Evolutionary conservation across 2,113 vertebrate species (phyloP).

Genomic region (Dasyurus viverrinus): DNA sequence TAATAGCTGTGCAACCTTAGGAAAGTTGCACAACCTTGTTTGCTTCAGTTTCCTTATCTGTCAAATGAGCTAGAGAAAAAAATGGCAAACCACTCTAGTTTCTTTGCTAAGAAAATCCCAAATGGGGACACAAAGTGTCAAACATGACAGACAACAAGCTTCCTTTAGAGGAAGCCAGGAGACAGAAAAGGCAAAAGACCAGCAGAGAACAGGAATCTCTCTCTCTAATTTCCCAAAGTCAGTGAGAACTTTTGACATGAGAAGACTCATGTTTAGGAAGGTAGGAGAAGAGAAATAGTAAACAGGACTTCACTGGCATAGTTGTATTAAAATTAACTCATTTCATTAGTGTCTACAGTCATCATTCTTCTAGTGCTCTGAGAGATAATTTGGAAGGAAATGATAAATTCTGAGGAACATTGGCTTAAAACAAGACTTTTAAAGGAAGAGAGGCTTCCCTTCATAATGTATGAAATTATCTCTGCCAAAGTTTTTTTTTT

Average conservation of each 20-base stretch:
- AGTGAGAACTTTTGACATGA: background rate
- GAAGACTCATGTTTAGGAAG: background rate
- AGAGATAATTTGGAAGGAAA: background rate
- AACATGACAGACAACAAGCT: background rate
- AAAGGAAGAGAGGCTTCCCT: background rate
- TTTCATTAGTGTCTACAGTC: background rate
- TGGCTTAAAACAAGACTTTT: background rate
- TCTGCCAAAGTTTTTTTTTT: background rate
- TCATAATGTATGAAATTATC: background rate
- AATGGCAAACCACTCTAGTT: background rate
- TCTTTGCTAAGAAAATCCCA: background rate
- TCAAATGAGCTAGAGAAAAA: background rate
- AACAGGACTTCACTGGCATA: background rate
- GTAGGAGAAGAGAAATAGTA: background rate
- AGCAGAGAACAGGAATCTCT: background rate
- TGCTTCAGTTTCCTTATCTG: background rate
- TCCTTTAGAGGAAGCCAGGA: background rate
- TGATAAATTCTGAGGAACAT: background rate
- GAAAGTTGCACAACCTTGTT: background rate
- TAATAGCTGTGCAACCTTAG: background rate
- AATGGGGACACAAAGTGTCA: background rate
- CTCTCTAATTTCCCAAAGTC: background rate
- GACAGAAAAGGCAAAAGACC: background rate
- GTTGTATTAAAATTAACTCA: background rate
- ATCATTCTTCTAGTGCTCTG: background rate